Conservation (phyloP, 2,113 vertebrate genomes). For the Salvelinus fontinalis region DNA sequence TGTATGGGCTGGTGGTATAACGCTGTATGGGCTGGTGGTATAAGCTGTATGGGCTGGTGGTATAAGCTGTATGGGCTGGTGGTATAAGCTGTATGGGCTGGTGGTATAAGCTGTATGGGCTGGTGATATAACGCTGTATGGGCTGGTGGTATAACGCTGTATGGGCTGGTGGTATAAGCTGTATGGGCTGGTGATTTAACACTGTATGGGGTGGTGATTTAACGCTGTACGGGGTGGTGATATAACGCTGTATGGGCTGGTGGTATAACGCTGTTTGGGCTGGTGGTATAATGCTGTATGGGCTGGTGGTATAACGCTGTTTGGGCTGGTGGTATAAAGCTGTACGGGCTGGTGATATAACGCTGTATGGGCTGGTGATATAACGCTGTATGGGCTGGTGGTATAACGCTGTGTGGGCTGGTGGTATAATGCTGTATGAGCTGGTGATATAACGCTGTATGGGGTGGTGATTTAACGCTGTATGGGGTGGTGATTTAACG, state of each 20-base stretch:
- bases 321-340: not conserved
- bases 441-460: slow-evolving; percentile 44
- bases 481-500: slow-evolving; percentile 14
- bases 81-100: not conserved
- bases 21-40: slow-evolving; percentile 24
- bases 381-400: slow-evolving; percentile 40
- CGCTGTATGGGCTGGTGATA: slow-evolving; percentile 43
- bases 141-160: slow-evolving; percentile 37
- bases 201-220: slow-evolving; percentile 22
- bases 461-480: slow-evolving; percentile 1
- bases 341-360: slow-evolving; percentile 14
- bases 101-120: slow-evolving; percentile 21
- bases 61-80: slow-evolving; percentile 34
- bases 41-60: slow-evolving; percentile 4
- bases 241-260: not conserved
- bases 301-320: slow-evolving; percentile 28
- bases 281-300: not conserved
- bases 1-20: slow-evolving; percentile 13
- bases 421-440: not conserved
- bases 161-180: slow-evolving; percentile 34
- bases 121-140: not conserved
- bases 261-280: slow-evolving; percentile 37
- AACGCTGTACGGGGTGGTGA: slow-evolving; percentile 21
- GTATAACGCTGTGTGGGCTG: slow-evolving; percentile 12
- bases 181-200: slow-evolving; percentile 32